Evolutionary conservation across 2,113 vertebrate genomes (phyloP), one percentile per base, ranked within the genome.

Genomic region (Marmota monax): DNA sequence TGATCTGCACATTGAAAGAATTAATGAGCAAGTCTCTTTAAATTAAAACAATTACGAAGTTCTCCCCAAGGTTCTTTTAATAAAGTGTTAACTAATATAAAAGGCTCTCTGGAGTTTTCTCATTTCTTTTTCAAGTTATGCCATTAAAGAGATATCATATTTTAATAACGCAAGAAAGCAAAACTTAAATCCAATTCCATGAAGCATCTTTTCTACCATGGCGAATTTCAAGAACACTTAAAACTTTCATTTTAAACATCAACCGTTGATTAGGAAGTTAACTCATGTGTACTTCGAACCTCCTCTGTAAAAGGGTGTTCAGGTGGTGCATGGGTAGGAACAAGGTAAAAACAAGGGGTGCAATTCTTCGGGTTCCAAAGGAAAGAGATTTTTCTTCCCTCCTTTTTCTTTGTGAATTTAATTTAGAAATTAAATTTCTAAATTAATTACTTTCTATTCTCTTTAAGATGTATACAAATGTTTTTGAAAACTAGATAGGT

Each of bases 31-130:
- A 53, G 90, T 51, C 14, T 96, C 70, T 95, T 90, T 85, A 93
- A 90, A 93, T 92, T 92, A 95, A 92, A 97, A 74, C 34, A 96
- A 69, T 45, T 76, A 84, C 92, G 70, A 82, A 48, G 88, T 96
- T 93, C 23, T 94, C 63, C 77, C 67, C 11, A 70, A 88, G 42
- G 42, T 90, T 94, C 69, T 95, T 78, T 4, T 11, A 87, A 77
- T 69, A 87, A 85, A 86, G 12, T 86, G 2, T 58, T 96, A 92
- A 82, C 37, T 63, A 93, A 97, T 61, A 73, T 34, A 70, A 92
- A 82, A 94, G 65, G 10, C 69, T 92, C 61, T 82, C 23, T 84
- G 74, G 51, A 39, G 51, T 92, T 76, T 79, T 76, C 63, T 95
- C 67, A 61, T 72, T 95, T 93, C 45, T 94, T 79, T 63, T 63